Base-by-base conservation (phyloP, 2,113 vertebrate genomes). In the Meles meles region DNA sequence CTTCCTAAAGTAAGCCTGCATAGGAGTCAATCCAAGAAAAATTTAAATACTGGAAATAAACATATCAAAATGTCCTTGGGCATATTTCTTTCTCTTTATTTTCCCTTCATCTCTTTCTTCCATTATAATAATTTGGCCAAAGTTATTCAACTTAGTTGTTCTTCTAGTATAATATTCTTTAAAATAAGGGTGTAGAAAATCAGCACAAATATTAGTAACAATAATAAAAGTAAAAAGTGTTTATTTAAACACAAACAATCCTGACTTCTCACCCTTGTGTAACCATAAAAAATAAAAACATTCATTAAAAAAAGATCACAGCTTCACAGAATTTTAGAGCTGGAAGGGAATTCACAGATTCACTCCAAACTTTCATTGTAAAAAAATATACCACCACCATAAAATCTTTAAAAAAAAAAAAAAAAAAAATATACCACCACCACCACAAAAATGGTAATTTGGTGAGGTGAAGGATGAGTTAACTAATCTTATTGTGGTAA, bases 241-340 rank as follows among this genome's bases (percentile, higher is more conserved):
- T 83, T 72, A 59, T 57, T 85, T 74, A 92, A 76, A 80, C 25
- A 96, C 55, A 80, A 82, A 79, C 1, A 89, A 80, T 87, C 9
- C 31, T 77, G 63, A 84, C 23, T 21, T 94, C 37, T 80, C 23
- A 81, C 2, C 14, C 4, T 67, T 80, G 2, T 7, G 37, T 74
- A 88, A 92, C 57, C 63, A 23, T 65, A 88, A 83, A 93, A 92
- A 92, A 61, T 52, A 49, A 67, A 84, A 95, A 83, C 10, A 91
- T 37, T 71, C 9, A 84, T 79, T 89, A 89, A 88, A 77, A 81
- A 74, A 82, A 37, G 90, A 65, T 90, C 44, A 82, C 42, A 88
- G 6, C 18, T 67, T 93, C 49, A 95, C 0, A 79, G 52, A 96
- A 79, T 90, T 63, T 88, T 52, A 83, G 21, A 93, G 37, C 44